phyloP scores from a whole-genome alignment of 1,140 invertebrate genomes.

The Pentalonia nigronervosa region DNA sequence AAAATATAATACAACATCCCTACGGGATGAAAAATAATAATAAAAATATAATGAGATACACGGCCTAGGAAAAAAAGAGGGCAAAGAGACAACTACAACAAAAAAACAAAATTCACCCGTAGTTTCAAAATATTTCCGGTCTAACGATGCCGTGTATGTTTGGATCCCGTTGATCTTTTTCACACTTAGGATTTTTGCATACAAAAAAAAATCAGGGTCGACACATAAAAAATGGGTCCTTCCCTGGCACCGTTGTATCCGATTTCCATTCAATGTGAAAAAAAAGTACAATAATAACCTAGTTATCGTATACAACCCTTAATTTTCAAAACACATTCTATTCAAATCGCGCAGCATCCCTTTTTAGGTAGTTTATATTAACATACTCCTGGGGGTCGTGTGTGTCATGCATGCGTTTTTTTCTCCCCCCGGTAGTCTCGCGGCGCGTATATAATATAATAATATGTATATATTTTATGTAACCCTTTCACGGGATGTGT shows the following conservation, averaged over 20 bases:
- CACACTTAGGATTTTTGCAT: conserved; percentile 56
- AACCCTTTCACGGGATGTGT: conserved; percentile 57
- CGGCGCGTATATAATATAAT: background rate
- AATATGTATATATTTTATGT: conserved; percentile 45
- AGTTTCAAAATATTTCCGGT: conserved; percentile 58
- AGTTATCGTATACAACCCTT: conserved; percentile 57
- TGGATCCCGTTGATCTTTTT: conserved; percentile 58
- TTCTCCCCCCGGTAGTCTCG: conserved; percentile 24
- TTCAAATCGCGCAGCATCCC: conserved; percentile 55
- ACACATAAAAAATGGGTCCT: conserved; percentile 56
- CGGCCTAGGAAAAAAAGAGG: conserved; percentile 42
- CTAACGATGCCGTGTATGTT: conserved; percentile 55
- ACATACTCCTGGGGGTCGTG: conserved; percentile 58
- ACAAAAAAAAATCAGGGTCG: conserved; percentile 57
- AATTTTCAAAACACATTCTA: conserved; percentile 58
- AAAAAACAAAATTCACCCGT: conserved; percentile 57
- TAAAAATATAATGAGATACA: conserved; percentile 57
- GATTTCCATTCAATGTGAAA: conserved; percentile 55
- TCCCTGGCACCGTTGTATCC: conserved; percentile 56
- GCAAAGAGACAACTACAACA: conserved; percentile 54
- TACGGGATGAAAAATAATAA: conserved; percentile 35
- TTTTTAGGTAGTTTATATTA: conserved; percentile 58
- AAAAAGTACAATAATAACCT: conserved; percentile 58
- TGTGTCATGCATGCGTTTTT: conserved; percentile 46
- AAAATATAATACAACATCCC: conserved; percentile 56